phyloP scores from a whole-genome alignment of 2,113 vertebrate species.

The Oryzias javanicus region DNA sequence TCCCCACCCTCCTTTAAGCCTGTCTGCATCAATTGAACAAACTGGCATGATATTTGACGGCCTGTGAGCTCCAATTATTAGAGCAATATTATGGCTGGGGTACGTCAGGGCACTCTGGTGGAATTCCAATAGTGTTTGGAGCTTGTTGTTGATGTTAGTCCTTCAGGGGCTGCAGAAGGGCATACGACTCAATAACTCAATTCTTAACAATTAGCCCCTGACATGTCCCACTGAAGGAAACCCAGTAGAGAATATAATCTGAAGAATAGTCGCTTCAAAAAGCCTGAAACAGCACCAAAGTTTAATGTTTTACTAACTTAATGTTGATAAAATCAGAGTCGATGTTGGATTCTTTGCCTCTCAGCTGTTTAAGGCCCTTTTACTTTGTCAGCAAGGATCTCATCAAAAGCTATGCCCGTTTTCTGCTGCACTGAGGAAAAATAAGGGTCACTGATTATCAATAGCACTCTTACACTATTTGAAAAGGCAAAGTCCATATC shows the following conservation, averaged over 20 bases:
- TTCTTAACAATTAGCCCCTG: constrained; percentile 81
- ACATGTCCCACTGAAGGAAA: constrained; percentile 65
- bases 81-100: constrained; percentile 76
- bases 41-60: constrained; percentile 76
- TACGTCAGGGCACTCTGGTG: constrained; percentile 60
- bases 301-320: constrained; percentile 39
- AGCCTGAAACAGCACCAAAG: constrained; percentile 22
- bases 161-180: constrained; percentile 76
- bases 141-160: constrained; percentile 73
- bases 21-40: constrained; percentile 79
- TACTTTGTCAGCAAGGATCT: constrained; percentile 53
- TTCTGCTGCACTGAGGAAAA: constrained; percentile 9
- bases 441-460: constrained; percentile 49
- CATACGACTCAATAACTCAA: constrained; percentile 79
- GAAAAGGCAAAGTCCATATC: constrained; percentile 45
- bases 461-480: constrained; percentile 44
- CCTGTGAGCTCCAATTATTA: constrained; percentile 78
- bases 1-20: constrained; percentile 19
- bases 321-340: constrained; percentile 37
- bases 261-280: constrained; percentile 44
- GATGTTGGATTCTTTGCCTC: constrained; percentile 37
- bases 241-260: constrained; percentile 63
- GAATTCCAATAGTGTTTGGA: constrained; percentile 74
- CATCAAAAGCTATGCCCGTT: constrained; percentile 25
- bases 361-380: constrained; percentile 45